Evolutionary conservation across 2,113 vertebrate genomes (phyloP), one percentile per base, ranked within the genome.

Genomic region (Macaca mulatta): DNA sequence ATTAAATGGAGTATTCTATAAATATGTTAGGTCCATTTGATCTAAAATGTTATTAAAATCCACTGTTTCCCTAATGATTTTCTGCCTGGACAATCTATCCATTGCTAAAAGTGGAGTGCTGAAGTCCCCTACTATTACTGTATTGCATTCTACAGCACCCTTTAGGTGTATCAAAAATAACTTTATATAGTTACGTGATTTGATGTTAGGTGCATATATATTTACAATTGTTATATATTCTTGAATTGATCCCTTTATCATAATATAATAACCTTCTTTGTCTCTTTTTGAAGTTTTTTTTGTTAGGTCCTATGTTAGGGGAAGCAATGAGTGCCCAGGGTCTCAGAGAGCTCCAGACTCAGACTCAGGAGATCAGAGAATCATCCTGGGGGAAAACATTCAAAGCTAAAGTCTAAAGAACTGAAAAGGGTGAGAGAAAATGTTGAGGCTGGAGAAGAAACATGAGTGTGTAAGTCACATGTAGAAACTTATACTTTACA

Each of bases 391-490:
- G 11, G 3, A 82, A 50, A 30, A 2, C 67, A 86, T n/a, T 57
- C 32, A 50, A 50, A 64, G 23, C 8, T 32, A 38, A 95, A n/a
- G 22, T 11, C 69, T 55, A 0, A 59, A 67, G 23, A 90, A 70
- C 32, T 43, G 18, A 55, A 67, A 80, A 13, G 16, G 3, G 7
- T 5, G 2, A 32, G 6, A 55, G 32, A 6, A 69, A 74, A 38
- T 12, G 3, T 11, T 25, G 40, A 74, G 30, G 16, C 35, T 88
- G 32, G 57, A 75, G 67, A 93, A 97, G 45, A 69, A 79, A n/a
- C 2, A 64, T 4, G 0, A 3, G 67, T 18, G 8, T 55, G 2
- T 5, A 61, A 12, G 11, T 70, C 8, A 69, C 27, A 20, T 3
- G 57, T 14, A 45, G 35, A 79, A 55, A 14, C 45, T 0, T 22